These are phyloP conservation scores for honey bee (Apis mellifera) DNA, from an alignment of 1,140 invertebrate genomes.

Conservation along the genomic window Amel_HAv3.1 CM009931.2:2463001-2463500, in stretches of 20 bases:
- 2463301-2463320: neutral
- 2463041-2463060: neutral
- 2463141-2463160: neutral
- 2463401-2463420: conserved; percentile 72
- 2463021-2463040: neutral
- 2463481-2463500: conserved; percentile 96
- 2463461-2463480: conserved; percentile 94
- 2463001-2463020: neutral
- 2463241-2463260: neutral
- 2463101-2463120: neutral
- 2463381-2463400: conserved; percentile 66
- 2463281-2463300: neutral
- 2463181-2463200: neutral
- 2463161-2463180: neutral
- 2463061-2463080: neutral
- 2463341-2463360: conserved; percentile 76
- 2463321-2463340: conserved; percentile 46
- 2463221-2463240: neutral
- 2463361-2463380: conserved; percentile 76
- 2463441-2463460: conserved; percentile 96
- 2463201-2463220: neutral
- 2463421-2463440: conserved; percentile 91
- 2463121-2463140: neutral
- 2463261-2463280: neutral
- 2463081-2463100: no score